Evolutionary conservation across 2,113 vertebrate species (phyloP).

Genomic region (Herpetotheres cachinnans): DNA sequence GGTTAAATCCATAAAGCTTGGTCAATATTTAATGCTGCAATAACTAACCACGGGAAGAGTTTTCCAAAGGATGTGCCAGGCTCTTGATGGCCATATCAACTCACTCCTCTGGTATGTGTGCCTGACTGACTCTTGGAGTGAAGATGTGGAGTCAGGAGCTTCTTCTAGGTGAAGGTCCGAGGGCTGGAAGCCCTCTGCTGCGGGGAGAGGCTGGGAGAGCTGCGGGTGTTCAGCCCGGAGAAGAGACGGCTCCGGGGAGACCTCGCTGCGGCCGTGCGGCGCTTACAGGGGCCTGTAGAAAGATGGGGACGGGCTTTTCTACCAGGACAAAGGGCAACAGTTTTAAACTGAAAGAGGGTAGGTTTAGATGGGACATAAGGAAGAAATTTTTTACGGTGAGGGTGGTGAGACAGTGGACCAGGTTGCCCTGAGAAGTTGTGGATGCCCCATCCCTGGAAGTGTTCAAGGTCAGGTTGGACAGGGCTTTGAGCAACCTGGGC

Average conservation of each 20-base stretch:
- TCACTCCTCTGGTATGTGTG: background rate
- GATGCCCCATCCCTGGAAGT: too few species aligned
- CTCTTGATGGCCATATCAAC: rapidly evolving
- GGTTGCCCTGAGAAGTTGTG: too few species aligned
- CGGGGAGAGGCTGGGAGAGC: too few species aligned
- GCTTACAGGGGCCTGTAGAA: background rate
- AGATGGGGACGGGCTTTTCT: background rate
- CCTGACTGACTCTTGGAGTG: background rate
- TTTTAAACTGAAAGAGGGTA: too few species aligned
- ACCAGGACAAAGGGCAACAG: too few species aligned
- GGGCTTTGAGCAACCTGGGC: too few species aligned
- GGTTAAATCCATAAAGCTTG: background rate
- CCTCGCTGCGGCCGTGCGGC: rapidly evolving
- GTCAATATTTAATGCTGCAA: background rate
- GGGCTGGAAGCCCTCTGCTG: background rate
- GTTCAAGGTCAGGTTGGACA: too few species aligned
- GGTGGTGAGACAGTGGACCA: too few species aligned
- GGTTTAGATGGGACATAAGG: too few species aligned
- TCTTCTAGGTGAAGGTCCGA: background rate
- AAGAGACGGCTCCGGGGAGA: background rate
- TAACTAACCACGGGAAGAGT: too few species aligned
- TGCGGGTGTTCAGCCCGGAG: background rate
- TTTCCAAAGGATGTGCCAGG: background rate
- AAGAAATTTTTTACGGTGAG: too few species aligned
- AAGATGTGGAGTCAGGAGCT: background rate